Conservation (phyloP, 2,113 vertebrate species). For the Sphyrna mokarran region DNA sequence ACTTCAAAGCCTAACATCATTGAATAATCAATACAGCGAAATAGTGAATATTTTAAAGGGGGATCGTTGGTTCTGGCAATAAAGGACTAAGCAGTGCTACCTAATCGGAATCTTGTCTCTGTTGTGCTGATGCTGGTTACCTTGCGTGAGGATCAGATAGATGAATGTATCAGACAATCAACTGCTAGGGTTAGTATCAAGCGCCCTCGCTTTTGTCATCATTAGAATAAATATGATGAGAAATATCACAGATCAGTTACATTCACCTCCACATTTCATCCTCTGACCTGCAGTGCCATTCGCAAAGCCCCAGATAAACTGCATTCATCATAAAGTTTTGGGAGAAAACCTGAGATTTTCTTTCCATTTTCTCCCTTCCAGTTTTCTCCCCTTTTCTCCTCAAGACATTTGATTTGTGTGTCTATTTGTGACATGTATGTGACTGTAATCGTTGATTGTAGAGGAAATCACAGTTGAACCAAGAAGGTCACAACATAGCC, state of each 20-base stretch:
- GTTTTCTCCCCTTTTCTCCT: background rate
- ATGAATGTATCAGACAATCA: background rate
- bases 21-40: constrained; percentile 32
- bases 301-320: background rate
- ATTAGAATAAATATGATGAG: background rate
- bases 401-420: background rate
- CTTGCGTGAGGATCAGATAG: background rate
- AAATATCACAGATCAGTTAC: background rate
- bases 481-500: background rate
- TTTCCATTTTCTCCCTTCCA: background rate
- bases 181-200: background rate
- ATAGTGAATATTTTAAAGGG: constrained; percentile 24
- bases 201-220: background rate
- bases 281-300: background rate
- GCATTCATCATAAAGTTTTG: background rate
- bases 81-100: background rate
- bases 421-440: background rate
- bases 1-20: constrained; percentile 22
- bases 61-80: background rate
- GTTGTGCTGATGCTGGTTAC: background rate
- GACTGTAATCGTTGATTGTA: background rate
- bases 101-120: background rate
- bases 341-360: background rate
- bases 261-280: background rate
- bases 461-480: background rate